Conservation (phyloP, 2,888 invertebrate species). For the Cosmorhoe ocellata region DNA sequence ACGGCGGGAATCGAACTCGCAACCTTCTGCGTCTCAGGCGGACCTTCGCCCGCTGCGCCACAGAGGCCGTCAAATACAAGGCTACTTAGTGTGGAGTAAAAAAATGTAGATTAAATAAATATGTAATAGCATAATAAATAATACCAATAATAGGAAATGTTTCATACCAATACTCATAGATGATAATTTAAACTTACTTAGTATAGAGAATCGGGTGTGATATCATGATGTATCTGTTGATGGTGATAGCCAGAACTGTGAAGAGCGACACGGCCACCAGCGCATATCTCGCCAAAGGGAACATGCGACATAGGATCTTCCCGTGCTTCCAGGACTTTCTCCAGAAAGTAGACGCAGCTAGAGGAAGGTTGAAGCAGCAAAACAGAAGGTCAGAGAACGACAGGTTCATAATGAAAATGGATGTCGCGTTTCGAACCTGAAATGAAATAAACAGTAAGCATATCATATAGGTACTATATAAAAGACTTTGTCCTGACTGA, state of each 20-base stretch:
- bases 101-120: too few relatives aligned
- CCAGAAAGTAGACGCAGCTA: slow-evolving; percentile 90
- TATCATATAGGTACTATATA: too few relatives aligned
- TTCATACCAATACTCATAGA: too few relatives aligned
- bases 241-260: slow-evolving; percentile 90
- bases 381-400: slow-evolving; percentile 90
- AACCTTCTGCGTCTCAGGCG: too few relatives aligned
- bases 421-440: slow-evolving; percentile 91
- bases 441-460: too few relatives aligned
- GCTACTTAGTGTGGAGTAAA: too few relatives aligned
- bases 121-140: too few relatives aligned
- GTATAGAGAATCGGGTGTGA: slow-evolving; percentile 90
- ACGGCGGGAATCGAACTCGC: too few relatives aligned
- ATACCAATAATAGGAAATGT: too few relatives aligned
- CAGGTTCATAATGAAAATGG: slow-evolving; percentile 91
- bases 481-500: too few relatives aligned
- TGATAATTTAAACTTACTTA: slow-evolving; percentile 77
- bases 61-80: too few relatives aligned
- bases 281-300: slow-evolving; percentile 88
- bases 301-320: slow-evolving; percentile 85
- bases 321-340: slow-evolving; percentile 88
- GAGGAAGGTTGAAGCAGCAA: slow-evolving; percentile 90
- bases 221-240: slow-evolving; percentile 92
- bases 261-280: slow-evolving; percentile 90
- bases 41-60: too few relatives aligned